Conservation (phyloP, 2,113 vertebrate genomes). For the Acrocephalus arundinaceus region DNA sequence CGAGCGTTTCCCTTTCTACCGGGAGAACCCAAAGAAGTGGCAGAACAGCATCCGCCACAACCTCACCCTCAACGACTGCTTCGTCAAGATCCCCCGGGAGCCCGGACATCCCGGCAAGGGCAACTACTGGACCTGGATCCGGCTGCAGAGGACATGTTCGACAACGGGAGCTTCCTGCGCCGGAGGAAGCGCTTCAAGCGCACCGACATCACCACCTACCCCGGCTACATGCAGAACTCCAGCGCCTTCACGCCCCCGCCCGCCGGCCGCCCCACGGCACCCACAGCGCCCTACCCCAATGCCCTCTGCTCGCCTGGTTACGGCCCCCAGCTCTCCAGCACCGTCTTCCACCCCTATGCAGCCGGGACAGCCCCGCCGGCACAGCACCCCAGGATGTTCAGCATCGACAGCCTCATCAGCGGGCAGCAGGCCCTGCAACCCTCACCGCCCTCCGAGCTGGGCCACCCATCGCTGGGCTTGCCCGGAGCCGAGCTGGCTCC, state of each 20-base stretch:
- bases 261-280: slow-evolving; percentile 48
- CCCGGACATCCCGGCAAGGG: slow-evolving; percentile 95
- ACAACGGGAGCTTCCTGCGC: slow-evolving; percentile 92
- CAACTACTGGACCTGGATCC: slow-evolving; percentile 96
- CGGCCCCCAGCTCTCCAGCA: slow-evolving; percentile 18
- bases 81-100: slow-evolving; percentile 94
- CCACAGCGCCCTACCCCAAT: slow-evolving; percentile 33
- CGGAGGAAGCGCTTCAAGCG: slow-evolving; percentile 93
- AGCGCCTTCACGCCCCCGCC: slow-evolving; percentile 84
- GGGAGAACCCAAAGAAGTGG: slow-evolving; percentile 98
- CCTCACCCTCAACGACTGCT: slow-evolving; percentile 96
- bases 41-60: slow-evolving; percentile 99
- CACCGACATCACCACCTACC: slow-evolving; percentile 89
- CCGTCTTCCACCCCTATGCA: slow-evolving; percentile 39
- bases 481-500: slow-evolving; percentile 73
- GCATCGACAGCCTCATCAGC: slow-evolving; percentile 91
- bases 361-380: slow-evolving; percentile 50
- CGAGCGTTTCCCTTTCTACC: slow-evolving; percentile 95
- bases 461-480: slow-evolving; percentile 73
- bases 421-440: slow-evolving; percentile 82
- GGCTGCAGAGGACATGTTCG: slow-evolving; percentile 94
- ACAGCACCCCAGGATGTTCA: slow-evolving; percentile 84
- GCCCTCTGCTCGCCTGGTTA: slow-evolving; percentile 20
- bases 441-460: slow-evolving; percentile 72
- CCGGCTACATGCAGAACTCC: slow-evolving; percentile 87